A percentile compares a stretch with the other conserved stretches of the same genome.
phyloP scores from a whole-genome alignment of 2,797 vertebrate genomes.

The Dendrocincla fuliginosa region DNA sequence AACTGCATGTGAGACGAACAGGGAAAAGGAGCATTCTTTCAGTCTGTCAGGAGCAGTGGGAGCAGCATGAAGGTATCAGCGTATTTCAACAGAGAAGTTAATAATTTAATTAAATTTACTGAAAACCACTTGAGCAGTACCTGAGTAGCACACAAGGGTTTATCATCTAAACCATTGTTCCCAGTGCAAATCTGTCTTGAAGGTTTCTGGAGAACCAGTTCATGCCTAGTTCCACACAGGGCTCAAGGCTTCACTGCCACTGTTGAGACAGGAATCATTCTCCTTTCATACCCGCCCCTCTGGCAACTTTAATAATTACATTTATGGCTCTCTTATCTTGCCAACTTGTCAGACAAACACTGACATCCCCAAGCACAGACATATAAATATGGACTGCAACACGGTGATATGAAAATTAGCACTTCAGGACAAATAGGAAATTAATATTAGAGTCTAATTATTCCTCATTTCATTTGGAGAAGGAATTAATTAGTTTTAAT shows the following conservation, averaged over 20 bases:
- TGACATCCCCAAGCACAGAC: not conserved
- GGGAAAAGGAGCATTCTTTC: not conserved
- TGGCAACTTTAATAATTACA: not conserved
- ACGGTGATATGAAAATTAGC: not conserved
- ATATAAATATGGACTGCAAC: not conserved
- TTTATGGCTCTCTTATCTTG: not conserved
- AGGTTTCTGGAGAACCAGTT: not conserved
- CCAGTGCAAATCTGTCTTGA: not conserved
- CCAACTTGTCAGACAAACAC: not conserved
- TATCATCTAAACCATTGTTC: not conserved
- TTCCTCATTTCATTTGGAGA: not conserved
- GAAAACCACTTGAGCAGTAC: not conserved
- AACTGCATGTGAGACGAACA: not conserved
- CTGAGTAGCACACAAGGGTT: not conserved
- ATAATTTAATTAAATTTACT: not conserved
- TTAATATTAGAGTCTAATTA: not conserved
- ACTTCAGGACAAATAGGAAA: not conserved
- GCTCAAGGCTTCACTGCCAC: not conserved
- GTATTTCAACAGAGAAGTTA: not conserved
- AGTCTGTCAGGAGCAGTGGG: not conserved
- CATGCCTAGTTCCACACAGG: not conserved
- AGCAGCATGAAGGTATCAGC: not conserved
- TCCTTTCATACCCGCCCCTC: not conserved
- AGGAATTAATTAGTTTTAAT: constrained; percentile 1
- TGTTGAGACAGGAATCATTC: not conserved